Evolutionary conservation across 2,113 vertebrate genomes (phyloP).

Genomic region (Vidua chalybeata): DNA sequence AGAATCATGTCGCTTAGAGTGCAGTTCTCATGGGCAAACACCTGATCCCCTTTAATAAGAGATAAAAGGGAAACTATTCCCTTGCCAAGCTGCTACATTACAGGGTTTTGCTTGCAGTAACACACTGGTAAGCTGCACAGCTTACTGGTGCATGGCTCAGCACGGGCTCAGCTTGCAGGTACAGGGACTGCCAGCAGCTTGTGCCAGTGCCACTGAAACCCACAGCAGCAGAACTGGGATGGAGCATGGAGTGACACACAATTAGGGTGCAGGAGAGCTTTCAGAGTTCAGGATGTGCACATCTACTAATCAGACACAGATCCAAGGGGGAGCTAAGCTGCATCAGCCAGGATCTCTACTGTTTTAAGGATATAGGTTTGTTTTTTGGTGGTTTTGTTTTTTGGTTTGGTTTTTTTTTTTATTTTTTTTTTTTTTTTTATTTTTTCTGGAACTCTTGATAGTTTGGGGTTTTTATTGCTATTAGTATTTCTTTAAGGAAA

Average conservation of each 20-base stretch:
- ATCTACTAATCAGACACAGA: background rate
- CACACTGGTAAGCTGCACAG: background rate
- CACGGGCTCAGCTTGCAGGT: background rate
- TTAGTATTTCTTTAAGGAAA: background rate
- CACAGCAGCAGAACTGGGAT: background rate
- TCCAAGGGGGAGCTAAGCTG: background rate
- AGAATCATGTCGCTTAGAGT: constrained; percentile 64
- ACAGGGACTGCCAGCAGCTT: background rate
- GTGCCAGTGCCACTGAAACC: background rate
- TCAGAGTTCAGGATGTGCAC: background rate
- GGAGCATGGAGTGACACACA: background rate
- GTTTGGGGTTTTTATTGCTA: background rate
- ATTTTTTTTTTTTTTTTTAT: background rate
- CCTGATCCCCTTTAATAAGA: constrained; percentile 81
- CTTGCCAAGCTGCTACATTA: background rate
- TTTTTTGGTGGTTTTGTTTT: background rate
- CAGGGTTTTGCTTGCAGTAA: background rate
- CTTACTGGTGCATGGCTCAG: background rate
- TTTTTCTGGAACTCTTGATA: background rate
- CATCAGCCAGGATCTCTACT: background rate
- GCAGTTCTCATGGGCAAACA: constrained; percentile 79
- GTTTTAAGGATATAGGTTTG: background rate
- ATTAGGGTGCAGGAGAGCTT: background rate
- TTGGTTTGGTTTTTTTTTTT: background rate
- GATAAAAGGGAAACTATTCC: constrained; percentile 61